Conservation (phyloP, 2,113 vertebrate genomes). For the Tretioscincus oriximinensis region DNA sequence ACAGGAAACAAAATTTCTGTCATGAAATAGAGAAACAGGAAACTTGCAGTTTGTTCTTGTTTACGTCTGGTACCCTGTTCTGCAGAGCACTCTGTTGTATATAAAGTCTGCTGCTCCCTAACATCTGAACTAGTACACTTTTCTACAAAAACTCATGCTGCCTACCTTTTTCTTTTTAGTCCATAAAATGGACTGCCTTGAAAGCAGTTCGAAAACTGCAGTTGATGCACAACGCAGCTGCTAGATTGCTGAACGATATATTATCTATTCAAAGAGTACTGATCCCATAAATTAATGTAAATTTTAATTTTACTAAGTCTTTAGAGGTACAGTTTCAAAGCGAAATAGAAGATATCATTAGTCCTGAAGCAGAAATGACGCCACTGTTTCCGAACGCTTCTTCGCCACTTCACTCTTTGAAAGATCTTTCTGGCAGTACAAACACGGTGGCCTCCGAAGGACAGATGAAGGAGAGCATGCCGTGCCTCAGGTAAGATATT, state of each 20-base stretch:
- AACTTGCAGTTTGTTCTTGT: too few relatives aligned
- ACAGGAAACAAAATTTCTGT: too few relatives aligned
- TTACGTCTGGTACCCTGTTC: too few relatives aligned
- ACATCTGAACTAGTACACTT: too few relatives aligned
- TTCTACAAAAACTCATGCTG: too few relatives aligned
- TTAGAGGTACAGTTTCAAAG: constrained; percentile 91
- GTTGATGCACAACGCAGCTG: too few relatives aligned
- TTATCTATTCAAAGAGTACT: constrained; percentile 1
- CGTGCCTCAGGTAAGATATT: constrained; percentile 85
- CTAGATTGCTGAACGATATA: neutral
- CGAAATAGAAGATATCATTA: constrained; percentile 90
- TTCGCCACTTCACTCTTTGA: constrained; percentile 82
- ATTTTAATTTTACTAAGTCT: constrained; percentile 76
- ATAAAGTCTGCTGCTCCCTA: too few relatives aligned
- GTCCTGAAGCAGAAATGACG: constrained; percentile 89
- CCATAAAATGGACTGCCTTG: too few relatives aligned
- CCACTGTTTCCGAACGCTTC: constrained; percentile 84
- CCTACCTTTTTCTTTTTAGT: too few relatives aligned
- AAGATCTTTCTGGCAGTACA: constrained; percentile 83
- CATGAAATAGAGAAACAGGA: too few relatives aligned
- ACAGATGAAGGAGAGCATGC: constrained; percentile 81
- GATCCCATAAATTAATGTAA: constrained; percentile 40
- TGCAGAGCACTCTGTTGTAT: too few relatives aligned
- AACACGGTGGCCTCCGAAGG: constrained; percentile 83
- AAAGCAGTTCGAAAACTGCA: too few relatives aligned